Percentiles rank a stretch among this genome's conserved stretches.
Evolutionary conservation across 2,113 vertebrate species (phyloP).

Genomic region (Ceratotherium simum): DNA sequence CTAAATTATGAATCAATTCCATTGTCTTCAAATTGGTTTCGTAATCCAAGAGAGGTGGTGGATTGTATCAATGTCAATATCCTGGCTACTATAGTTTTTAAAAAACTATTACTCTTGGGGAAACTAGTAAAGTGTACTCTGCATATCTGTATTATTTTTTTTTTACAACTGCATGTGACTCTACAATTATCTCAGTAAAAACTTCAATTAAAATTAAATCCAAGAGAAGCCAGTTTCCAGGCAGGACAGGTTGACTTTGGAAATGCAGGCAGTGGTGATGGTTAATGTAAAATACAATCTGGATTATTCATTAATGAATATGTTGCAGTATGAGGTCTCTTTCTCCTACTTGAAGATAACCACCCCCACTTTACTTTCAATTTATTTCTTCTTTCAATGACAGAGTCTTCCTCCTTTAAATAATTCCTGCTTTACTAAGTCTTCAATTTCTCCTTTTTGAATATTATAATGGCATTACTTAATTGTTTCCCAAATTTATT

Average conservation of each 20-base stretch:
- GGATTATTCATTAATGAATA: background rate
- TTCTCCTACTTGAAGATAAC: background rate
- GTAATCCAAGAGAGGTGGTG: background rate
- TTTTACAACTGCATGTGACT: background rate
- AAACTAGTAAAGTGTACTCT: background rate
- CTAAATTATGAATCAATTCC: background rate
- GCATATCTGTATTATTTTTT: background rate
- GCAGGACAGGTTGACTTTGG: background rate
- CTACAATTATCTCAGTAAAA: background rate
- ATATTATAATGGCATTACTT: background rate
- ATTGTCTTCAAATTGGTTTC: background rate
- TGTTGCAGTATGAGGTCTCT: background rate
- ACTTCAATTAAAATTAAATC: conserved; percentile 20
- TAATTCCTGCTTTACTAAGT: background rate
- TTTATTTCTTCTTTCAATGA: background rate
- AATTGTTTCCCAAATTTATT: background rate
- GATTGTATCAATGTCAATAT: background rate
- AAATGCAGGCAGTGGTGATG: conserved; percentile 3
- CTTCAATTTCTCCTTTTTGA: background rate
- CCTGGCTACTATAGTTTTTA: background rate
- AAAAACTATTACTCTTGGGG: background rate
- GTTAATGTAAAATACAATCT: background rate
- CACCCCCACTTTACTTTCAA: background rate
- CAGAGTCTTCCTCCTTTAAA: background rate
- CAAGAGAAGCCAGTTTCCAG: background rate